Evolutionary conservation across 1,140 invertebrate species (phyloP), one percentile per base, ranked within the genome.

Genomic region (Homalodisca vitripennis): DNA sequence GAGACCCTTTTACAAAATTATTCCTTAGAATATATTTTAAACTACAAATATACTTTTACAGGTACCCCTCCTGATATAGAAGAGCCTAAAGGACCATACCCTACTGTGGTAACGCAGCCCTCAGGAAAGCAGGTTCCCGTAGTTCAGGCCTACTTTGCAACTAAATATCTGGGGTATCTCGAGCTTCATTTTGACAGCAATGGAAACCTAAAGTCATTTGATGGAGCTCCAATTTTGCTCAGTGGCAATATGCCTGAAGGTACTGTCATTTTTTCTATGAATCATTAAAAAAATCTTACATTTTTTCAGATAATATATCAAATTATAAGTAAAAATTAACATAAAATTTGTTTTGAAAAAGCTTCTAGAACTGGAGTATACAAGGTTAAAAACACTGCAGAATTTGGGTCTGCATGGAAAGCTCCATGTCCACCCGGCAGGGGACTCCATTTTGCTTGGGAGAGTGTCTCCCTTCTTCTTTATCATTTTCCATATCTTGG

Each of bases 71-170:
- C 92, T 0, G 87, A 90, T 73, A 73, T 76, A 0, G 93, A 96
- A 74, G 76, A 80, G 26, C 84, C 88, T 0, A 83, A 87, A 67
- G 92, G 88, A 1, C 79, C 84, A 0, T 98, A 97, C 82, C 94
- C 94, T 0, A 88, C 85, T 0, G 71, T 90, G 30, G 84, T 96
- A 0, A 82, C 80, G 0, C 91, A 95, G 78, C 32, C 77, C 0
- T 88, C 82, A 63, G 90, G 91, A 0, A 87, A 87, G 75, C 83
- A 84, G 67, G 91, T 91, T 0, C 90, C 93, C 0, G 92, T 95
- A 1, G 94, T 97, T 0, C 95, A 97, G 80, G 94, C 93, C 2
- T 96, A 91, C 75, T 91, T 92, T 0, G 95, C 91, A 75, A 95
- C 94, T 0, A 97, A 97, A 81, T 97, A 97, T 78, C 79, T 97